phyloP scores from a whole-genome alignment of 2,888 invertebrate species.

The Luffia ferchaultella region DNA sequence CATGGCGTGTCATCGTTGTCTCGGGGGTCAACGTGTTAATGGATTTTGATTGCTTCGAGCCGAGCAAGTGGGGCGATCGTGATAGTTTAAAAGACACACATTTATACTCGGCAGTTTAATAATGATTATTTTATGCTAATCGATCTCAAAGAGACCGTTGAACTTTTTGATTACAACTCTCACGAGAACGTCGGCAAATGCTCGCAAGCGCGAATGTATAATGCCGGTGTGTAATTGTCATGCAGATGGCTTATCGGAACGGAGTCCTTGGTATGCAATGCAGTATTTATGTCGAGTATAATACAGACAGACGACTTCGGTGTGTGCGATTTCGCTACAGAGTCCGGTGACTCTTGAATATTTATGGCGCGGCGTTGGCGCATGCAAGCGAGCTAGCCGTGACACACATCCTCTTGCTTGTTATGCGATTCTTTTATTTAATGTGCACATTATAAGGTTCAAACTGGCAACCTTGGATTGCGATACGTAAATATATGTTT shows the following conservation, averaged over 20 bases:
- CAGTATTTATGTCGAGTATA: slow-evolving; percentile 22
- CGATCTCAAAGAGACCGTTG: too few species aligned
- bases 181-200: too few species aligned
- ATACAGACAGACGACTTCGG: slow-evolving; percentile 43
- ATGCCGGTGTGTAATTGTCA: slow-evolving; percentile 32
- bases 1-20: too few species aligned
- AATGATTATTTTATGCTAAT: too few species aligned
- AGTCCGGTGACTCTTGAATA: slow-evolving; percentile 42
- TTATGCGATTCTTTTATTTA: slow-evolving; percentile 5
- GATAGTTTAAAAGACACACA: too few species aligned
- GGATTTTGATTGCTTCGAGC: neutral
- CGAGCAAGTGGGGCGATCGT: neutral
- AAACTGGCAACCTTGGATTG: neutral
- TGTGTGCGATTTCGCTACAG: slow-evolving; percentile 27
- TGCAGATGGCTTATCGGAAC: slow-evolving; percentile 38
- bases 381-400: slow-evolving; percentile 43
- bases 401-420: slow-evolving; percentile 39
- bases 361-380: slow-evolving; percentile 40
- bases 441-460: neutral
- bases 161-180: too few species aligned
- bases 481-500: neutral
- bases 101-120: too few species aligned
- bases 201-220: too few species aligned
- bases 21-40: neutral
- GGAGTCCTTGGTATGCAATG: slow-evolving; percentile 45